A percentile compares a stretch with the other conserved stretches of the same genome.
phyloP scores from a whole-genome alignment of 2,113 vertebrate genomes.

The Cynoglossus semilaevis region DNA sequence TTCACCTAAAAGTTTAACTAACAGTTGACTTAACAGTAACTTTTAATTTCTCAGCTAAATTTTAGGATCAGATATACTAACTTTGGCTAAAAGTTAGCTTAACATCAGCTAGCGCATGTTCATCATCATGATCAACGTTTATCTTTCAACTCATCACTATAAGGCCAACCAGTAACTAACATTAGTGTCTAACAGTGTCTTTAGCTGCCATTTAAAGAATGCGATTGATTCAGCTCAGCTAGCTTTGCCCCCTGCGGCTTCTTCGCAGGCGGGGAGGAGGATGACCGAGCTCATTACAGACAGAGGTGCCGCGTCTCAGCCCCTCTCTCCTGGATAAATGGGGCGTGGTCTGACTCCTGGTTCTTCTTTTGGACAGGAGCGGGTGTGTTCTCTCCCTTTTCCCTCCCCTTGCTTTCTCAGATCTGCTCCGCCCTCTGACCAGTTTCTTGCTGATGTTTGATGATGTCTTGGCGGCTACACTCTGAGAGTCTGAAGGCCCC shows the following conservation, averaged over 20 bases:
- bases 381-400: slow-evolving; percentile 9
- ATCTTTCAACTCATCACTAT: too few relatives aligned
- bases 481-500: slow-evolving; percentile 40
- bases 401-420: slow-evolving; percentile 1
- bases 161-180: too few relatives aligned
- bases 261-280: slow-evolving; percentile 18
- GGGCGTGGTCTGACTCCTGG: slow-evolving; percentile 9
- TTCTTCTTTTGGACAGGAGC: slow-evolving; percentile 6
- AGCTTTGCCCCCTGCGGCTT: slow-evolving; percentile 19
- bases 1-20: too few relatives aligned
- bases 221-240: background rate
- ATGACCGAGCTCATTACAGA: too few relatives aligned
- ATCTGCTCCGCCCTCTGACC: slow-evolving; percentile 15
- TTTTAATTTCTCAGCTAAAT: too few relatives aligned
- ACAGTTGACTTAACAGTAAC: too few relatives aligned
- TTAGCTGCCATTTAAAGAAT: background rate
- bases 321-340: slow-evolving; percentile 36
- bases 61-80: too few relatives aligned
- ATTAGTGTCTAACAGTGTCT: too few relatives aligned
- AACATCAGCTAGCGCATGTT: too few relatives aligned
- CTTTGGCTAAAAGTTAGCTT: too few relatives aligned
- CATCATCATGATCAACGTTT: too few relatives aligned
- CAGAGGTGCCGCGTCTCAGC: background rate
- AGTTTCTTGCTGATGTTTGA: slow-evolving; percentile 45
- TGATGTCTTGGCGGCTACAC: slow-evolving; percentile 23